Base-by-base conservation (phyloP, 2,888 invertebrate species). In the Odontomyia ornata region DNA sequence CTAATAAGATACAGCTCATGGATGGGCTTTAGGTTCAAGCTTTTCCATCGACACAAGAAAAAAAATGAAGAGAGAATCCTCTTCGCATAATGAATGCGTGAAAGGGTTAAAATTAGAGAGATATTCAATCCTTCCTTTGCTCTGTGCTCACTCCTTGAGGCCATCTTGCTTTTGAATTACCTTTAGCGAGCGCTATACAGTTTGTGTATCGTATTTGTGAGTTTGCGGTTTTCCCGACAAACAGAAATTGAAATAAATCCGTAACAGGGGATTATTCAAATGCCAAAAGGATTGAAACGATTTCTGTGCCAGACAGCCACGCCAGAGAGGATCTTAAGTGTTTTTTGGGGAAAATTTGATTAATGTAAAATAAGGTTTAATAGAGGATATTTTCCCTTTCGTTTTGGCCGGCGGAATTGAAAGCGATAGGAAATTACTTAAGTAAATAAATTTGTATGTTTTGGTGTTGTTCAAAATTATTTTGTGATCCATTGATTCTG, bases 201-300 rank as follows among this genome's bases (percentile, higher is more conserved):
- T 36, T 36, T 36, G 36, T 36, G 3, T 9, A 9, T 36, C 9
- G 36, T 36, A 9, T 36, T 36, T 5, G 36, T 3, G 36, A 36
- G 36, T 36, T 65, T 65, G 65, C 36, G 65, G 65, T 36, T 62
- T 65, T 36, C 36, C 36, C 36, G 65, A 18, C 18, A 65, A 65
- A 65, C 65, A 65, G 36, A 65, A 65, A 65, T 65, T 65, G 65
- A 65, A 65, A 65, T 65, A 65, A 65, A 36, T 30, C 65, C 36
- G 65, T 65, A 36, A 65, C 65, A 36, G 65, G 36, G 65, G 65
- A 65, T 65, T 65, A 65, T 65, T 65, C 21, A 65, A 65, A 65
- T 65, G 43, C 65, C 43, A 65, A 65, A 65, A 65, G 65, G 65
- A 65, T 65, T 65, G 28, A 21, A 36, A 18, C 65, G 36, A 65